Conservation (phyloP, 2,888 invertebrate species). For the Rhopalosiphum nymphaeae region DNA sequence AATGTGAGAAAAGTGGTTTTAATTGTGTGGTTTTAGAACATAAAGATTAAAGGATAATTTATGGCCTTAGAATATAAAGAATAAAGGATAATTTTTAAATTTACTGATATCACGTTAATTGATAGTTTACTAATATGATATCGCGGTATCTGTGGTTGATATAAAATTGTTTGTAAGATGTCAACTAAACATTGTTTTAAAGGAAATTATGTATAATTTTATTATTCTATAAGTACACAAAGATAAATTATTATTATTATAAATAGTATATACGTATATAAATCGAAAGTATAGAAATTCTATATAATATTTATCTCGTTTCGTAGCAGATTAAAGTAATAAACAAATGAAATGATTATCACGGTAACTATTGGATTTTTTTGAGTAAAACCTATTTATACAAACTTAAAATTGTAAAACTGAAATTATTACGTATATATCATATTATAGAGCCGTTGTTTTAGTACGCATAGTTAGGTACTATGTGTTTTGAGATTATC, state of each 20-base stretch:
- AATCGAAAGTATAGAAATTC: neutral
- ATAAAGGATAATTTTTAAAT: no score
- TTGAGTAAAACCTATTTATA: neutral
- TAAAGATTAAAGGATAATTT: no score
- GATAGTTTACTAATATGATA: no score
- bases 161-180: no score
- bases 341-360: neutral
- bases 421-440: neutral
- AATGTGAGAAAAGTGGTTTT: no score
- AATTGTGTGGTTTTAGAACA: no score
- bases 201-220: neutral
- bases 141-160: no score
- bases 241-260: neutral
- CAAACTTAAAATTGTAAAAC: neutral
- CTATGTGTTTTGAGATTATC: neutral
- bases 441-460: neutral
- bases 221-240: neutral
- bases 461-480: no score
- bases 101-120: no score
- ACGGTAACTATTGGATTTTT: neutral
- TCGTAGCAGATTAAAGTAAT: neutral
- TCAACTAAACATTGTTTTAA: neutral
- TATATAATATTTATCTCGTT: neutral
- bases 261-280: neutral
- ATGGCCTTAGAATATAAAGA: no score